Evolutionary conservation across 2,797 vertebrate genomes (phyloP).

Genomic region (Knipowitschia caucasica): DNA sequence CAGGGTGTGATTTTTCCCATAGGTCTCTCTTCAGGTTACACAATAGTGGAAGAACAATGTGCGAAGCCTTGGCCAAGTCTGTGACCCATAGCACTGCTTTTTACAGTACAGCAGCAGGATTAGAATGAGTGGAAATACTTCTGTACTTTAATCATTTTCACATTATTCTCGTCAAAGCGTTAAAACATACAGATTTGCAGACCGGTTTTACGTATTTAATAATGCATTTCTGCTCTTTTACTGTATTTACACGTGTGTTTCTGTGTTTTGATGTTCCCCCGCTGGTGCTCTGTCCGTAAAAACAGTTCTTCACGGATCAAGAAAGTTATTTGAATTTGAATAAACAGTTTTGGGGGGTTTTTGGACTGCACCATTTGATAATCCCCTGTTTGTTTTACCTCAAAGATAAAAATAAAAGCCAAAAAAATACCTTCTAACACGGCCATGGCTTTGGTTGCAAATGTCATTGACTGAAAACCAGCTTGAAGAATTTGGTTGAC

Average conservation of each 20-base stretch:
- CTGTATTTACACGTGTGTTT: too few relatives aligned
- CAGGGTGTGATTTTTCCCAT: constrained; percentile 32
- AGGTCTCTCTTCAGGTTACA: constrained; percentile 3
- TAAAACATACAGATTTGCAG: too few relatives aligned
- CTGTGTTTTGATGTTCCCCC: too few relatives aligned
- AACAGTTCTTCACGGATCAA: too few relatives aligned
- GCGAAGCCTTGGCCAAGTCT: background rate
- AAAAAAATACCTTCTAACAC: constrained; percentile 39
- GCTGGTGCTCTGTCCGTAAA: too few relatives aligned
- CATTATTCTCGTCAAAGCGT: background rate
- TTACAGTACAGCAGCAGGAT: too few relatives aligned
- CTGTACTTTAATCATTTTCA: background rate
- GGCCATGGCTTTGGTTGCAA: constrained; percentile 35
- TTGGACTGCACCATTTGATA: too few relatives aligned
- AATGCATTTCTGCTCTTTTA: too few relatives aligned
- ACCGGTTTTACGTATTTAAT: too few relatives aligned
- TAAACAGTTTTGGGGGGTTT: too few relatives aligned
- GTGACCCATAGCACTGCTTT: background rate
- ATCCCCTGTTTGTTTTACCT: too few relatives aligned
- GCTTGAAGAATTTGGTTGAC: constrained; percentile 49
- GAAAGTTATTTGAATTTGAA: too few relatives aligned
- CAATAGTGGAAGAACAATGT: constrained; percentile 4
- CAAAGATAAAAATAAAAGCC: background rate
- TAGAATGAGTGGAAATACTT: background rate
- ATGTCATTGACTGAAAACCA: constrained; percentile 59